Evolutionary conservation across 2,797 vertebrate genomes (phyloP).

Genomic region (Spondyliosoma cantharus): DNA sequence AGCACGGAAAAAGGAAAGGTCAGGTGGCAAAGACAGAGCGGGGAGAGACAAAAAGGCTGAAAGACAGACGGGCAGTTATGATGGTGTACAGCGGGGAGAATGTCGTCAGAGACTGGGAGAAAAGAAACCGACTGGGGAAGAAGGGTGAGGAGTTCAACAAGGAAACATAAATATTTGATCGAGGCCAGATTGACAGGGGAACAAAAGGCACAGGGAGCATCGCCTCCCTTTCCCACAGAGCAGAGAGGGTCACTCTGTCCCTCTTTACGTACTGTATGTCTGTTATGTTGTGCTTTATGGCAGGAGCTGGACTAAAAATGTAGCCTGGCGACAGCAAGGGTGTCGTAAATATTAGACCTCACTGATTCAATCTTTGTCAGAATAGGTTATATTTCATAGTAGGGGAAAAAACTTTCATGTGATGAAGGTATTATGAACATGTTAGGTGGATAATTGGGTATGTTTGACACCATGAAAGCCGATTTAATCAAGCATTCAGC

Average conservation of each 20-base stretch:
- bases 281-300: background rate
- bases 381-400: background rate
- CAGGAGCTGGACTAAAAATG: background rate
- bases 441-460: background rate
- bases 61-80: conserved; percentile 44
- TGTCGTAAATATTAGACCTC: background rate
- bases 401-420: background rate
- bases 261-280: conserved; percentile 1
- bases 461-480: background rate
- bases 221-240: conserved; percentile 73
- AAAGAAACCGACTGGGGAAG: conserved; percentile 67
- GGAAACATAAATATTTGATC: conserved; percentile 86
- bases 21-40: conserved; percentile 31
- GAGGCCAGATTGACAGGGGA: conserved; percentile 82
- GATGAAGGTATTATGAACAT: background rate
- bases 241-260: conserved; percentile 12
- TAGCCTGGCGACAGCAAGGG: background rate
- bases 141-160: conserved; percentile 81
- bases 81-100: conserved; percentile 46
- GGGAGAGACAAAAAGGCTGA: conserved; percentile 40
- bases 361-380: background rate
- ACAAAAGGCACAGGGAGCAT: conserved; percentile 77
- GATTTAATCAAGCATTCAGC: background rate
- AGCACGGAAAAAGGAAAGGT: conserved; percentile 72
- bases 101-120: conserved; percentile 75